phyloP scores from a whole-genome alignment of 2,113 vertebrate genomes.

The Forbesichthys agassizii region DNA sequence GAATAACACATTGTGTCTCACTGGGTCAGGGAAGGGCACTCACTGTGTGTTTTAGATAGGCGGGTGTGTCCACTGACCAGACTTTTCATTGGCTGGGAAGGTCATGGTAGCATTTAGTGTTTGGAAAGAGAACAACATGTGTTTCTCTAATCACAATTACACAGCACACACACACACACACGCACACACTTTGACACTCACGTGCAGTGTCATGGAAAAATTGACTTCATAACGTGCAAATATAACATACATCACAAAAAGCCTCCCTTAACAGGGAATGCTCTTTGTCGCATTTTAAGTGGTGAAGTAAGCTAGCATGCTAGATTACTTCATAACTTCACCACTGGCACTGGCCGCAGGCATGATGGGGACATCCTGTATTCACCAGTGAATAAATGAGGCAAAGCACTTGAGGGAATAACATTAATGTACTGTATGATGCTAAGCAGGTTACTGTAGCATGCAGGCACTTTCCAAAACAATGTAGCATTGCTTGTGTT shows the following conservation, averaged over 20 bases:
- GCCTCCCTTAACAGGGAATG: no score
- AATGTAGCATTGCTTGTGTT: no score
- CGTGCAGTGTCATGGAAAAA: not conserved
- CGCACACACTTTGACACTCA: not conserved
- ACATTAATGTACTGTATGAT: no score
- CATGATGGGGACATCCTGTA: no score
- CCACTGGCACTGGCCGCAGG: no score
- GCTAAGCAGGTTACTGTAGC: no score
- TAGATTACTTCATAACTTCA: no score
- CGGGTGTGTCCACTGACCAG: constrained; percentile 52
- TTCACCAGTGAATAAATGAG: no score
- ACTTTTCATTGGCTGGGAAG: constrained; percentile 59
- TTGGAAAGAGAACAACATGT: constrained; percentile 54
- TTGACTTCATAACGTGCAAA: not conserved
- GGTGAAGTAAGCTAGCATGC: no score
- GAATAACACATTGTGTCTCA: constrained; percentile 5
- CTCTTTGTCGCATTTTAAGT: no score
- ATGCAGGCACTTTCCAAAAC: no score
- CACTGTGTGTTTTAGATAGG: constrained; percentile 7
- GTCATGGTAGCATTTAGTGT: constrained; percentile 48
- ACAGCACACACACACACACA: constrained; percentile 23
- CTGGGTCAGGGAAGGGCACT: not conserved
- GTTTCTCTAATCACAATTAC: constrained; percentile 26
- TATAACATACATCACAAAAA: not conserved
- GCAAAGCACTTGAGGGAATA: no score